Evolutionary conservation across 1,140 invertebrate genomes (phyloP).

Genomic region (Bactericera cockerelli): DNA sequence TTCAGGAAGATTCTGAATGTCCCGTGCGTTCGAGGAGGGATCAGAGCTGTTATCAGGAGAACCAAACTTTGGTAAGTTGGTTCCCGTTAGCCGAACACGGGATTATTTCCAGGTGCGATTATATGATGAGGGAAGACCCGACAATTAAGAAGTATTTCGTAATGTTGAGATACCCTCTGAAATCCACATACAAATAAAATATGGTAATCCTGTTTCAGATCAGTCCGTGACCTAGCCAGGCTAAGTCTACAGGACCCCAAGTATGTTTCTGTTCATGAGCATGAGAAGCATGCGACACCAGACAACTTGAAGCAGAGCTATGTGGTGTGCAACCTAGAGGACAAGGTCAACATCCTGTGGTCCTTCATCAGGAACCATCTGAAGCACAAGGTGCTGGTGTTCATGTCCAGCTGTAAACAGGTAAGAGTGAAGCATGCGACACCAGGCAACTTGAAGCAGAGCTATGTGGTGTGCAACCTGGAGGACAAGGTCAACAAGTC

Average conservation of each 20-base stretch:
- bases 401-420: conserved; percentile 92
- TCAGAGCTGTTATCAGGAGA: no score
- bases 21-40: no score
- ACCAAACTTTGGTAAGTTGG: no score
- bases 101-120: no score
- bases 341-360: conserved; percentile 87
- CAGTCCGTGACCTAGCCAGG: conserved; percentile 78
- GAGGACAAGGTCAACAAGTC: no score
- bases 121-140: no score
- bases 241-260: conserved; percentile 83
- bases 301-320: conserved; percentile 76
- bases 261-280: conserved; percentile 84
- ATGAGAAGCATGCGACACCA: conserved; percentile 59
- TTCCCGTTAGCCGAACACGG: no score
- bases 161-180: no score
- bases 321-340: conserved; percentile 73
- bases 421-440: conserved; percentile 32
- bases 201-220: conserved; percentile 37
- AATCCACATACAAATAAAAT: no score
- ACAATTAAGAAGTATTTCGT: no score
- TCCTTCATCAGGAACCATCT: conserved; percentile 88
- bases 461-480: conserved; percentile 78
- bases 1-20: no score
- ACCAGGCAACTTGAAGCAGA: conserved; percentile 49
- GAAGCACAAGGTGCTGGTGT: conserved; percentile 84